These are phyloP conservation scores for Chymomyza procnemis DNA, from an alignment of 2,888 invertebrate species.

Conservation along the genomic window DNA sequence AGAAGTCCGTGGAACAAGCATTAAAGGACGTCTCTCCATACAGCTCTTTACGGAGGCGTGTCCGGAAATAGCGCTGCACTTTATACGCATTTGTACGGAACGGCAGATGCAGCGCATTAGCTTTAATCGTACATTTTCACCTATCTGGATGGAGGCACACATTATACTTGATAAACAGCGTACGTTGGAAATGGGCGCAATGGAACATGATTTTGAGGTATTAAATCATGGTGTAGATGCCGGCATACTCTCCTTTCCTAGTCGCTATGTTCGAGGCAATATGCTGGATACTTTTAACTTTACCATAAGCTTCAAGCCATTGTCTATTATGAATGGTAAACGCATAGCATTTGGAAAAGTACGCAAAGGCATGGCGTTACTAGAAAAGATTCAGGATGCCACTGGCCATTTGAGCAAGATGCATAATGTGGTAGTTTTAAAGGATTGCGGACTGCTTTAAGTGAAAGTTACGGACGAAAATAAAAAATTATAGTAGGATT, in stretches of 20 bases:
- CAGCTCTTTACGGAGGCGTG: conserved; percentile 75
- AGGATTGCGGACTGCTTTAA: conserved; percentile 64
- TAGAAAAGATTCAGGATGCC: conserved; percentile 66
- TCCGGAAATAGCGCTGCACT: conserved; percentile 71
- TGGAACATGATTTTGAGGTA: conserved; percentile 70
- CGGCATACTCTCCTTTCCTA: conserved; percentile 72
- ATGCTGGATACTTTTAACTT: conserved; percentile 62
- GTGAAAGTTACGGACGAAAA: neutral
- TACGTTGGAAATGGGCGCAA: conserved; percentile 42
- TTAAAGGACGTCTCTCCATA: conserved; percentile 65
- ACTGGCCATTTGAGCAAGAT: conserved; percentile 56
- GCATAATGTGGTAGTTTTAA: conserved; percentile 58
- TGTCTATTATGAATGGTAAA: conserved; percentile 74
- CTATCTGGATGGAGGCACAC: conserved; percentile 73
- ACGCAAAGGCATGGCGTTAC: conserved; percentile 64
- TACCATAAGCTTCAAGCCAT: conserved; percentile 74
- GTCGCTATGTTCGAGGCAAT: conserved; percentile 70
- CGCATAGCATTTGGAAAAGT: conserved; percentile 75
- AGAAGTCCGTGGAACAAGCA: conserved; percentile 44
- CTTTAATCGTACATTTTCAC: conserved; percentile 64
- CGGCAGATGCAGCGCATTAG: conserved; percentile 31
- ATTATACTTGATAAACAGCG: conserved; percentile 50
- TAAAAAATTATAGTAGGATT: too few relatives aligned
- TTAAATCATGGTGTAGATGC: conserved; percentile 71
- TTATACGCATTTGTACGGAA: conserved; percentile 65